Base-by-base conservation (phyloP, 2,888 invertebrate species). In the Zygothrica quintamaculata region DNA sequence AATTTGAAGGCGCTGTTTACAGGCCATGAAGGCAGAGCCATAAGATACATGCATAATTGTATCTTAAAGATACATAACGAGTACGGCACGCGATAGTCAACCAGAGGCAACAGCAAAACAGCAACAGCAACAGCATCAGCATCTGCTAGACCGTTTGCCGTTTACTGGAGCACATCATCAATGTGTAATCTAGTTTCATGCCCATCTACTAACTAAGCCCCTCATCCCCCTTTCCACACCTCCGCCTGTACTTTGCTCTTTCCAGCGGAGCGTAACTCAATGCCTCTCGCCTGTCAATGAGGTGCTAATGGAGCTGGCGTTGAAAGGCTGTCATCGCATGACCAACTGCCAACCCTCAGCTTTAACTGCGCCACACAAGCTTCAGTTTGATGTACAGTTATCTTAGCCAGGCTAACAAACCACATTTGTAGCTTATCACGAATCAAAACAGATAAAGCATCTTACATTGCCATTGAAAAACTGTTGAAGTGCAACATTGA, bases 271-370 rank as follows among this genome's bases (percentile, higher is more conserved):
- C 74, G 86, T 79, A 84, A 86, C 77, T 60, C 52, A 66, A 86
- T 72, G 64, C 70, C 46, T 58, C 55, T 58, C 55, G 64, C 51
- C 77, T 86, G 80, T 84, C 84, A 84, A 75, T 77, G 86, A 82
- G 82, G 82, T 82, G 82, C 86, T 82, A 82, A 82, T 86, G 80
- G 80, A 64, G 74, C 43, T 57, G 67, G 69, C 70, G 67, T 53
- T 72, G 69, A 65, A 57, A 52, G 48, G 61, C 55, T 53, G 58
- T 64, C 79, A 57, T 64, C 53, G 62, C 68, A 68, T 74, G 71
- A 60, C 39, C 57, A 39, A 26, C 40, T 52, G 48, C 36, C 64
- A 57, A 42, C 29, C 25, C 55, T 48, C 43, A 8, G 25, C 34
- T 34, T 11, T 47, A 31, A 40, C 22, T 37, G 37, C 46, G 11